Evolutionary conservation across 2,113 vertebrate species (phyloP), one percentile per base, ranked within the genome.

Genomic region (Aldabrachelys gigantea): DNA sequence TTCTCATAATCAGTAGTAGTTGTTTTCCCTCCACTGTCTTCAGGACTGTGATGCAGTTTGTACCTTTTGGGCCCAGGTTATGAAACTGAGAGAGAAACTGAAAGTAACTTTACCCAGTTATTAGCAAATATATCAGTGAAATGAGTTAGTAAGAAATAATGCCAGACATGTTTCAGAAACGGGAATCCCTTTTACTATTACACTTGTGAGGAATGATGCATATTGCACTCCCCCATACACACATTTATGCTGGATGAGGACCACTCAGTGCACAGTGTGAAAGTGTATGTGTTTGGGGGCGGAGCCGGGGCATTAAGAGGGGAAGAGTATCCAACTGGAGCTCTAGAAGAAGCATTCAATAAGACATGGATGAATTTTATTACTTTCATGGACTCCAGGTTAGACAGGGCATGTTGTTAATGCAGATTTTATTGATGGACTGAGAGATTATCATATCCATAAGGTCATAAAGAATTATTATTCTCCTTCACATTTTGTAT

Each of bases 211-310:
- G 95, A 95, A 93, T 92, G 91, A 52, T 96, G 94, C 89, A 17
- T 2, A 1, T 85, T 97, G 96, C 91, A 96, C 97, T 97, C 97
- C 97, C 95, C 96, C 97, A 95, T 95, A 97, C 92, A 95, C 47
- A 29, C 80, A 86, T 96, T 96, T 95, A 81, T 94, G 91, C 92
- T 94, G 94, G 95, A 96, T 94, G 95, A 88, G 59, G 96, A 97
- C 94, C 97, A 97, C 93, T 95, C 97, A 95, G 52, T 54, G 88
- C 90, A 89, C 87, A 25, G 69, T 85, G 92, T 86, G 92, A 95
- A 94, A 91, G 95, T 91, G 87, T 54, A 21, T 54, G 53, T 54
- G 53, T 22, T 54, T 54, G 53, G 53, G 21, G 53, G 53, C 3
- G 53, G 19, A 14, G 50, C 13, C 4, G 13, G 50, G 49, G 11